Percentiles rank a stretch among this genome's conserved stretches.
Evolutionary conservation across 2,888 invertebrate genomes (phyloP).

Genomic region (Microplitis manilae): DNA sequence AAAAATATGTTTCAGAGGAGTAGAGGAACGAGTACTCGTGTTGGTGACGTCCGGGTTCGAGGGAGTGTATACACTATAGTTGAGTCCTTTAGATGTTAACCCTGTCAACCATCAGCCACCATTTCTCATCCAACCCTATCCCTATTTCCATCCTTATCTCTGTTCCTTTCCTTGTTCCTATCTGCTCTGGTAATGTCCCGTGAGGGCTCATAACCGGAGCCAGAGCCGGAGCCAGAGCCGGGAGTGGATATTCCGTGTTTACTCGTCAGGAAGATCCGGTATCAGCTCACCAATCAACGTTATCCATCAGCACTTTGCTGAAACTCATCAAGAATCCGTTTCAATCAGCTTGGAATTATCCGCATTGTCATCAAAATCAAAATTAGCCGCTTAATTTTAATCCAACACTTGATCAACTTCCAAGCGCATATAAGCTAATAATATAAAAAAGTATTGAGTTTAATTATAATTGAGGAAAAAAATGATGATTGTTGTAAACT

Average conservation of each 20-base stretch:
- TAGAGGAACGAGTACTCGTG: no score
- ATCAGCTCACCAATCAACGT: conserved; percentile 27
- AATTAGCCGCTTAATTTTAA: conserved; percentile 3
- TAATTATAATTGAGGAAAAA: not conserved
- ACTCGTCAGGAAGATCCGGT: not conserved
- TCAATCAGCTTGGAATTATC: conserved; percentile 17
- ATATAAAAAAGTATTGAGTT: not conserved
- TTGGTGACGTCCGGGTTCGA: no score
- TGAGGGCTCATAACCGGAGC: no score
- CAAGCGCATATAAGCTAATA: not conserved
- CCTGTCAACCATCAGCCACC: not conserved
- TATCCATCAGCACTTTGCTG: conserved; percentile 6
- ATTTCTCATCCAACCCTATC: conserved; percentile 18
- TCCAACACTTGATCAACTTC: not conserved
- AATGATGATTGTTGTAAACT: not conserved
- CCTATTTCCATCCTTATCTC: not conserved
- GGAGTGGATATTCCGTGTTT: no score
- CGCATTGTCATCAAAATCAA: not conserved
- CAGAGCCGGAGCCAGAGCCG: no score
- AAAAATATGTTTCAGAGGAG: no score
- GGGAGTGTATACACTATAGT: no score
- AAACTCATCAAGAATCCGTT: conserved; percentile 16
- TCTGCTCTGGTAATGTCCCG: no score
- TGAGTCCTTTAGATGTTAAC: no score
- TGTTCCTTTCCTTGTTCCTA: not conserved